Conservation (phyloP, 2,797 vertebrate species). For the Cyclura pinguis region DNA sequence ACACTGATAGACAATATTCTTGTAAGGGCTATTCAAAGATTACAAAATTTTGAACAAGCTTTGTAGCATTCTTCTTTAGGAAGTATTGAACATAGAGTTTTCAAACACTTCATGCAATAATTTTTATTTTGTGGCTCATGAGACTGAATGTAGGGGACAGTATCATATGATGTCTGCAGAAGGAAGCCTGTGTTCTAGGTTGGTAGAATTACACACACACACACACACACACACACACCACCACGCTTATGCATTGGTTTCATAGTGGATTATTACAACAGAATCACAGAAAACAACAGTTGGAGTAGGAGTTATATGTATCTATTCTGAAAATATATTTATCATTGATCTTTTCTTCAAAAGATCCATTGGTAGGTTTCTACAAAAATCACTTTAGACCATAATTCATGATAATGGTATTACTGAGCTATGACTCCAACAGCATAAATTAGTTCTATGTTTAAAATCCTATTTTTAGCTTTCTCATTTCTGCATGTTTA, state of each 20-base stretch:
- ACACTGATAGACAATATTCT: not conserved
- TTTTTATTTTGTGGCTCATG: not conserved
- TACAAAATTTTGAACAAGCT: not conserved
- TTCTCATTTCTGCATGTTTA: not conserved
- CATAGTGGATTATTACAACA: not conserved
- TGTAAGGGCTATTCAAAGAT: not conserved
- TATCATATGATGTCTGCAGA: not conserved
- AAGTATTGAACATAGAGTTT: not conserved
- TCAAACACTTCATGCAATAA: not conserved
- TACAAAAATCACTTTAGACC: not conserved
- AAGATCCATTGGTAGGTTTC: not conserved
- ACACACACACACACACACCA: too few relatives aligned
- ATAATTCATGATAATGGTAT: not conserved
- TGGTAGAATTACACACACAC: too few relatives aligned
- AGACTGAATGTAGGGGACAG: not conserved
- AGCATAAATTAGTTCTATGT: constrained; percentile 1
- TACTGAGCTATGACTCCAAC: not conserved
- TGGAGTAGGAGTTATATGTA: not conserved
- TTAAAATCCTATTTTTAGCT: constrained; percentile 12
- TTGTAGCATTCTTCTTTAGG: not conserved
- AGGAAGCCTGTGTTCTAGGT: too few relatives aligned
- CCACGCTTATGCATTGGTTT: too few relatives aligned
- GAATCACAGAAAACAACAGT: not conserved
- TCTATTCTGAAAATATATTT: not conserved
- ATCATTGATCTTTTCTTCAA: not conserved